phyloP scores from a whole-genome alignment of 2,888 invertebrate species.

The Drosophila sordidula region DNA sequence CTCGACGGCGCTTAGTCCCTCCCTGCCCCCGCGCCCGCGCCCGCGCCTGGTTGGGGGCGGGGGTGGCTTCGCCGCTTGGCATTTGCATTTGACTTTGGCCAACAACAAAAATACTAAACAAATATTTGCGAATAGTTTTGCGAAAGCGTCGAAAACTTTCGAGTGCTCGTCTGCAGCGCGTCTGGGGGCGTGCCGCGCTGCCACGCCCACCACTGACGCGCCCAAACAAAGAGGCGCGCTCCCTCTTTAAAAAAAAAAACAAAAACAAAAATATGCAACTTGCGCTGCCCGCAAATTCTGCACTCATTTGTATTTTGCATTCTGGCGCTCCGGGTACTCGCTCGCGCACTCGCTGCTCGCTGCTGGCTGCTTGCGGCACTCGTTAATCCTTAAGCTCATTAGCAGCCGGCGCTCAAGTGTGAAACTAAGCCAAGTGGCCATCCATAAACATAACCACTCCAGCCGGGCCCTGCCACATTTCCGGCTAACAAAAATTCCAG shows the following conservation, averaged over 20 bases:
- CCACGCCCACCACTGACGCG: slow-evolving; percentile 43
- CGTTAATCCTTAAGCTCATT: slow-evolving; percentile 75
- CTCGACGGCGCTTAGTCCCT: slow-evolving; percentile 46
- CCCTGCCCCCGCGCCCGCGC: not conserved
- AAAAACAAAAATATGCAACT: slow-evolving; percentile 32
- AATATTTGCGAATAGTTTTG: slow-evolving; percentile 77
- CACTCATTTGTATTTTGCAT: not conserved
- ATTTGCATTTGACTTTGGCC: slow-evolving; percentile 55
- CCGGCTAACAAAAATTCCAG: slow-evolving; percentile 42
- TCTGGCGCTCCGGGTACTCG: not conserved
- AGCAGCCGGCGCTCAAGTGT: slow-evolving; percentile 72
- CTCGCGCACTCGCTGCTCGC: not conserved
- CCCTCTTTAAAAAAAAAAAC: not conserved
- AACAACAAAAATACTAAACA: slow-evolving; percentile 58
- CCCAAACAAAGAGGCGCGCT: slow-evolving; percentile 45
- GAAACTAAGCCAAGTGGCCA: slow-evolving; percentile 75
- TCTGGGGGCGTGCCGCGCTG: slow-evolving; percentile 46
- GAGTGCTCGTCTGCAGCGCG: slow-evolving; percentile 63
- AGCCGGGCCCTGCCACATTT: not conserved
- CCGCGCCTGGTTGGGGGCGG: slow-evolving; percentile 2
- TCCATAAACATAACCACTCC: slow-evolving; percentile 61
- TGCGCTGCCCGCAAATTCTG: slow-evolving; percentile 13
- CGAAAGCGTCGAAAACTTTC: slow-evolving; percentile 44
- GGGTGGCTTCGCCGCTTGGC: slow-evolving; percentile 2
- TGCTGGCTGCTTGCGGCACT: not conserved